phyloP scores from a whole-genome alignment of 37 sponge, comb jelly and placozoan species.

The Spongilla lacustris region DNA sequence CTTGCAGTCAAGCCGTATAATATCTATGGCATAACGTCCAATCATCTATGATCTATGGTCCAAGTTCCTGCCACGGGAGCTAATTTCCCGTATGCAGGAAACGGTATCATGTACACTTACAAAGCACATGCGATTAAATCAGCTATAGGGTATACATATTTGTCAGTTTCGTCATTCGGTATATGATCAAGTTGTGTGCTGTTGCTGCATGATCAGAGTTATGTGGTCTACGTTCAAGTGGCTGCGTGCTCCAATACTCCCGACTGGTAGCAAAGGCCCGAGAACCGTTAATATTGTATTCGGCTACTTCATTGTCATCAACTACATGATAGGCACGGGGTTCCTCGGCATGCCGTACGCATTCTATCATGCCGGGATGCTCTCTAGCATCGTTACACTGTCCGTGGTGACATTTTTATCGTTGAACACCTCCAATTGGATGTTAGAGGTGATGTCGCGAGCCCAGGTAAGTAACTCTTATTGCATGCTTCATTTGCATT shows the following conservation, averaged over 20 bases:
- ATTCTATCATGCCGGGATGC: slow-evolving; percentile 28
- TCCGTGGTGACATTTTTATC: slow-evolving; percentile 4
- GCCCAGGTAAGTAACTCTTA: slow-evolving; percentile 39
- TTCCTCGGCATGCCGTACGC: slow-evolving; percentile 8
- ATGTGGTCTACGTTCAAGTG: not conserved
- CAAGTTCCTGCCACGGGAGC: too few relatives aligned
- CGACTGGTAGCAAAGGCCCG: not conserved
- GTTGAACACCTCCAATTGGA: slow-evolving; percentile 23
- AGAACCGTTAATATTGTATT: slow-evolving; percentile 7
- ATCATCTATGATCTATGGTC: too few relatives aligned
- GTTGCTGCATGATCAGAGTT: not conserved
- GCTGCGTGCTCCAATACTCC: not conserved
- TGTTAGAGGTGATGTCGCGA: slow-evolving; percentile 71
- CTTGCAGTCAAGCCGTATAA: too few relatives aligned
- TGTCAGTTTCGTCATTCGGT: not conserved
- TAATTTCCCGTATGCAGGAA: too few relatives aligned
- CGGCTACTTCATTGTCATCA: slow-evolving; percentile 21
- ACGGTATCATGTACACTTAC: too few relatives aligned
- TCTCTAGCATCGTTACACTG: slow-evolving; percentile 16
- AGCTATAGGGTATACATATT: too few relatives aligned
- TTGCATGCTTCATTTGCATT: too few relatives aligned
- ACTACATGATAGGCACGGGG: slow-evolving; percentile 8
- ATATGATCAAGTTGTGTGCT: not conserved
- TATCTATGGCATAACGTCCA: too few relatives aligned
- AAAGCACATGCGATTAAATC: too few relatives aligned